Evolutionary conservation across 2,888 invertebrate genomes (phyloP).

Genomic region (Tribolium freemani): DNA sequence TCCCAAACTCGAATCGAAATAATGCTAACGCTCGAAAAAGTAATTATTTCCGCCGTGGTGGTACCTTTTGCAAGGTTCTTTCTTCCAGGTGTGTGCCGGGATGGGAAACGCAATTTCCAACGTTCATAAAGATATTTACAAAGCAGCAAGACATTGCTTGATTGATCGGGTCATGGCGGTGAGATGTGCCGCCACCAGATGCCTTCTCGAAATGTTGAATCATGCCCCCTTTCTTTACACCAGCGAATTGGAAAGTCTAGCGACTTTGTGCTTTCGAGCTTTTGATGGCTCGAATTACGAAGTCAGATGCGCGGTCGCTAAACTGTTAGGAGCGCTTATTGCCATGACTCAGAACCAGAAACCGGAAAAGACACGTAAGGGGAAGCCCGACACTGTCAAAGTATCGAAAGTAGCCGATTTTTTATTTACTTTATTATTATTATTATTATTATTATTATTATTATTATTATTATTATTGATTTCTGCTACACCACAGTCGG

Average conservation of each 20-base stretch:
- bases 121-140: slow-evolving; percentile 91
- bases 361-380: slow-evolving; percentile 68
- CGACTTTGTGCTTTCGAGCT: slow-evolving; percentile 91
- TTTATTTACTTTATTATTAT: too few species aligned
- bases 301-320: slow-evolving; percentile 92
- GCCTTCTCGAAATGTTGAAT: slow-evolving; percentile 89
- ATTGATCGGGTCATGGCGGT: slow-evolving; percentile 95
- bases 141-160: slow-evolving; percentile 88
- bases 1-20: slow-evolving; percentile 97
- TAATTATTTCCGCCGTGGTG: slow-evolving; percentile 63
- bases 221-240: slow-evolving; percentile 89
- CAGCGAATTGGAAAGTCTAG: slow-evolving; percentile 91
- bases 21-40: slow-evolving; percentile 96
- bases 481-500: too few species aligned
- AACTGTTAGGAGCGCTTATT: slow-evolving; percentile 88
- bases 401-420: too few species aligned
- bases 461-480: too few species aligned
- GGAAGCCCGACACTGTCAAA: too few species aligned
- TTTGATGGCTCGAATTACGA: slow-evolving; percentile 94
- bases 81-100: slow-evolving; percentile 82
- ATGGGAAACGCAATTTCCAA: slow-evolving; percentile 94
- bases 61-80: not conserved
- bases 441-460: too few species aligned
- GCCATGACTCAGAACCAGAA: slow-evolving; percentile 85
- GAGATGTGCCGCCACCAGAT: slow-evolving; percentile 92